A percentile compares a stretch with the other conserved stretches of the same genome.
These are phyloP conservation scores for Syrrhaptes paradoxus DNA, from an alignment of 2,113 vertebrate species.

Conservation along the genomic window DNA sequence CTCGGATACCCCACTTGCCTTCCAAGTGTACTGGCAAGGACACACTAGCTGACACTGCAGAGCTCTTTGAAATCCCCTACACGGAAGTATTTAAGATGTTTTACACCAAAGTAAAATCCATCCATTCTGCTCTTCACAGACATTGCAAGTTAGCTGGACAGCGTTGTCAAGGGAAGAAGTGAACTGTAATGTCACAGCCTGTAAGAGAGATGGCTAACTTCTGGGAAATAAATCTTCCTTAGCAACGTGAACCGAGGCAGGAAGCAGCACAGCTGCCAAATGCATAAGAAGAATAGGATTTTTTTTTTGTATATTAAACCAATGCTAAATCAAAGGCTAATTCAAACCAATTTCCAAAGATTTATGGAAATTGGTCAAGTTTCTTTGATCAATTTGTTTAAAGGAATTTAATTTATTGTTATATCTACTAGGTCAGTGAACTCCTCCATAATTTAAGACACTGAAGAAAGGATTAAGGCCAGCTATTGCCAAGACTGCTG, in stretches of 20 bases:
- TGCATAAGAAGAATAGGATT: slow-evolving; percentile 33
- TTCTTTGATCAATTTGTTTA: slow-evolving; percentile 68
- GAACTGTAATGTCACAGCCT: slow-evolving; percentile 53
- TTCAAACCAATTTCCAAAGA: slow-evolving; percentile 70
- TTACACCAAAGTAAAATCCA: slow-evolving; percentile 48
- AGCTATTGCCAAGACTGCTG: slow-evolving; percentile 10
- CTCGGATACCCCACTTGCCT: background rate
- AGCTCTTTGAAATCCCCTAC: slow-evolving; percentile 16
- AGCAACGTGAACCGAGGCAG: slow-evolving; percentile 47
- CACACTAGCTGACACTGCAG: slow-evolving; percentile 23
- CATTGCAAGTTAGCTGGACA: background rate
- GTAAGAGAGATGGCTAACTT: slow-evolving; percentile 58
- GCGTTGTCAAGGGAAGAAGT: slow-evolving; percentile 19
- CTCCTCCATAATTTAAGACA: slow-evolving; percentile 67
- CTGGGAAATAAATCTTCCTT: slow-evolving; percentile 69
- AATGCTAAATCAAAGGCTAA: slow-evolving; percentile 73
- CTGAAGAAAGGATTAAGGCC: slow-evolving; percentile 52
- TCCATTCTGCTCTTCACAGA: slow-evolving; percentile 19
- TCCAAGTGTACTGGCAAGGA: background rate
- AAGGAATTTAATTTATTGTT: slow-evolving; percentile 69
- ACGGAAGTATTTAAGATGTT: slow-evolving; percentile 32
- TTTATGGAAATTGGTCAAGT: slow-evolving; percentile 73
- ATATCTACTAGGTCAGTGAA: slow-evolving; percentile 65
- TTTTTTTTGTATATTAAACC: slow-evolving; percentile 64
- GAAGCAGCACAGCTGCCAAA: slow-evolving; percentile 71